Conservation (phyloP, 1,140 invertebrate species). For the Zaprionus inermis region DNA sequence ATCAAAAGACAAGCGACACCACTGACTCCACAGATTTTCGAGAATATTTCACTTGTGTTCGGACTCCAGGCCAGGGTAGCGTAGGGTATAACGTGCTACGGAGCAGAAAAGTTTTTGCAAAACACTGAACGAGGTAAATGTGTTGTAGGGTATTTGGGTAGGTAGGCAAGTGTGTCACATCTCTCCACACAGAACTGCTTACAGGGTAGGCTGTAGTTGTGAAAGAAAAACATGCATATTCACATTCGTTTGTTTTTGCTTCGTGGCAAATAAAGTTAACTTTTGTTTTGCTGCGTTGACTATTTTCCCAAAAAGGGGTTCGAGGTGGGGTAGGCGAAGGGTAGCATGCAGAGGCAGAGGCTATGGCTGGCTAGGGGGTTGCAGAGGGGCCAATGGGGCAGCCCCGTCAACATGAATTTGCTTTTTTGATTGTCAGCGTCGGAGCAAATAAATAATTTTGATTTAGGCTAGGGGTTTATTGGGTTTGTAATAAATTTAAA, state of each 20-base stretch:
- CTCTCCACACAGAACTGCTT: not conserved
- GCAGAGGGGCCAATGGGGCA: not conserved
- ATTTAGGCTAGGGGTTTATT: conserved; percentile 41
- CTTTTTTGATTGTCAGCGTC: conserved; percentile 38
- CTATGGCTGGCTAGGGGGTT: no score
- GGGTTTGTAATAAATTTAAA: conserved; percentile 74
- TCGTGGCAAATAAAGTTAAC: conserved; percentile 56
- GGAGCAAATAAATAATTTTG: conserved; percentile 71
- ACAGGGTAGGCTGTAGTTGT: not conserved
- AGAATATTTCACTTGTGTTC: not conserved
- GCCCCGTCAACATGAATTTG: conserved; percentile 22
- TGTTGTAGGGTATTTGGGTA: no score
- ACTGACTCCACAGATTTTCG: conserved; percentile 20
- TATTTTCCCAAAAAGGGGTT: conserved; percentile 22
- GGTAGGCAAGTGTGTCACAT: no score
- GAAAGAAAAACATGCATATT: not conserved
- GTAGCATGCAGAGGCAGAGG: not conserved
- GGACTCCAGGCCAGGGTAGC: not conserved
- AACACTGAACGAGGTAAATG: no score
- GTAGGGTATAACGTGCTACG: not conserved
- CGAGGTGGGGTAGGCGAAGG: not conserved
- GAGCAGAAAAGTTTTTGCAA: not conserved
- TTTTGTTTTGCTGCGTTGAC: conserved; percentile 63
- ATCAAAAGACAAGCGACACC: conserved; percentile 46
- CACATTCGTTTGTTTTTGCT: conserved; percentile 1